Evolutionary conservation across 2,797 vertebrate genomes (phyloP), one percentile per base, ranked within the genome.

Genomic region (Rhabdomys pumilio): DNA sequence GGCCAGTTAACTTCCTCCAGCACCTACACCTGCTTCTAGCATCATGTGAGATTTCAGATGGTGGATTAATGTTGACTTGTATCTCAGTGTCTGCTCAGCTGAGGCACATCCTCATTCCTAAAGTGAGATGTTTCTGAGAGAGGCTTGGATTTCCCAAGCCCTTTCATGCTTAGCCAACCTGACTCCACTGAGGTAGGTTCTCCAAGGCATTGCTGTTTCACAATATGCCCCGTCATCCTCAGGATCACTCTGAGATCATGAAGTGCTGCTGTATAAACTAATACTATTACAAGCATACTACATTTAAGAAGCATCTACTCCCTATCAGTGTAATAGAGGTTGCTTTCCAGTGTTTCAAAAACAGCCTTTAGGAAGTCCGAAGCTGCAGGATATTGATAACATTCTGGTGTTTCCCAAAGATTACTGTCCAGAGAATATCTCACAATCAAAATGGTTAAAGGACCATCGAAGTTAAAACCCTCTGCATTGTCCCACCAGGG

Each of bases 371-470:
- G 65, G 15, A 89, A 75, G n/a, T 34, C 13, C 75, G 44, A 3
- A 95, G 69, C 22, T 83, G 79, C 50, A 38, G 34, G 31, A 65
- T 31, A 63, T 59, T 81, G 95, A 38, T 90, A 90, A 80, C 10
- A 41, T 77, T 72, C 11, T 34, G 65, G 34, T 31, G 88, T 90
- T 91, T n/a, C 69, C 50, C 50, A 87, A 95, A 79, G 20, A 59
- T 77, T 55, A 63, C 41, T 47, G 20, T 22, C 24, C 67, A 44
- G 3, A 24, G 26, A 90, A 63, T 38, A 26, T 41, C 67, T 88
- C 75, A 93, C 63, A 88, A 65, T 59, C 65, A 53, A 63, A 90
- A 92, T 44, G 47, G 22, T 87, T 59, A 50, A 96, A 19, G 20
- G 79, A 29, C 20, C 34, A 91, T 38, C n/a, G 57, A 38, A 82